Percentiles rank a stretch among this genome's conserved stretches.
Evolutionary conservation across 2,113 vertebrate genomes (phyloP).

Genomic region (Azemiops feae): DNA sequence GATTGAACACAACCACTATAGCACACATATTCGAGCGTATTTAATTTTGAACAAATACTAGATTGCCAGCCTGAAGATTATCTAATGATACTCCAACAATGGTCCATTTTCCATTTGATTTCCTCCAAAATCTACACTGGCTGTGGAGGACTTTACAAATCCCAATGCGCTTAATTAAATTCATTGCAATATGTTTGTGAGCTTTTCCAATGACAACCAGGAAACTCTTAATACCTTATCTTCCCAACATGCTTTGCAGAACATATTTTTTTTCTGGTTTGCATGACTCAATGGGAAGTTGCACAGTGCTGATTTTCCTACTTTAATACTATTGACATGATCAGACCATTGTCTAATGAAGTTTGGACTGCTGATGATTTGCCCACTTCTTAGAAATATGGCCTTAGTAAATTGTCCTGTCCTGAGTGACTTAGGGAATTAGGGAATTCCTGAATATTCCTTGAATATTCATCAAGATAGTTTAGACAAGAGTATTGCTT

Average conservation of each 20-base stretch:
- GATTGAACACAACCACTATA: constrained; percentile 53
- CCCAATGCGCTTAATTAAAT: not conserved
- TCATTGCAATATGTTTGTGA: not conserved
- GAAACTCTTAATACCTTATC: not conserved
- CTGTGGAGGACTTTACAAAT: not conserved
- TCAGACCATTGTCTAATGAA: not conserved
- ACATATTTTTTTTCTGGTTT: not conserved
- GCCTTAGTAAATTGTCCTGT: not conserved
- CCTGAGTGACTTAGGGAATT: not conserved
- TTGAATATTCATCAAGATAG: not conserved
- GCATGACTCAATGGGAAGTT: not conserved
- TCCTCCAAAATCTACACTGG: constrained; percentile 46
- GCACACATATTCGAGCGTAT: constrained; percentile 50
- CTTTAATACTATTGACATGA: not conserved
- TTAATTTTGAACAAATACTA: constrained; percentile 62
- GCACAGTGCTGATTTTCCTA: not conserved
- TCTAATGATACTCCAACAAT: constrained; percentile 57
- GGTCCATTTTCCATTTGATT: constrained; percentile 59
- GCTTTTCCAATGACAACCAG: not conserved
- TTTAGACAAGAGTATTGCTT: not conserved
- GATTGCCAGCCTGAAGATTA: constrained; percentile 60
- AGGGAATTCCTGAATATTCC: not conserved
- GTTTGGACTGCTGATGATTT: not conserved
- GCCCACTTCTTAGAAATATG: not conserved
- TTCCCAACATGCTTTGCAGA: not conserved